Base-by-base conservation (phyloP, 2,888 invertebrate species). In the Eupithecia vulgata region DNA sequence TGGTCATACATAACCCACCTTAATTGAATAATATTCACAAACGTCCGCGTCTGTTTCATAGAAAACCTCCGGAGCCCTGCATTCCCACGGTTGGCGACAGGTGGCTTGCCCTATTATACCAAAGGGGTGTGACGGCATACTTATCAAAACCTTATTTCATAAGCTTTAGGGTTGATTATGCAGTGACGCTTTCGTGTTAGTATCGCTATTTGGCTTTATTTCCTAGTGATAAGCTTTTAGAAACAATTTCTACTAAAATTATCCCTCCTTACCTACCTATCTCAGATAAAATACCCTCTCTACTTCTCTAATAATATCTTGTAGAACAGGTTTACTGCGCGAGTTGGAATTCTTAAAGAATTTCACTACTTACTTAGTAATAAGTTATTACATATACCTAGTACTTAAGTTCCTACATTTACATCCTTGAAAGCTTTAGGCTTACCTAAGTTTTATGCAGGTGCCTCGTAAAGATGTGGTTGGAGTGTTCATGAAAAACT, bases 51-150 rank as follows among this genome's bases (percentile, higher is more conserved):
- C 67, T 61, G 48, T 73, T 71, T 69, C 61, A 71, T 68, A 65
- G 69, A 64, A 75, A 64, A 67, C 45, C 37, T 70, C 62, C 10
- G 35, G 45, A 73, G 72, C 68, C 71, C 66, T 70, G 71, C 78
- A 81, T 89, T 89, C 89, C 89, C 89, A 90, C 89, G 88, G 84
- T 82, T 71, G 15, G 45, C 40, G 84, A 90, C 89, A 90, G 89
- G 89, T 89, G 89, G 84, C 82, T 73, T 65, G 52, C 48, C 59
- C 52, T 59, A 48, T 69, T 59, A 48, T 69, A 42, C 15, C 45
- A 68, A 66, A 65, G 52, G 62, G 66, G 30, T 66, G 57, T 45
- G 21, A n/a, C 52, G 6, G 15, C 40, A 42, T 48, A 15, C 30
- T 10, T 73, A 45, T 75, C 42, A 62, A 48, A 30, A 75, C 76